Conservation (phyloP, 1,140 invertebrate genomes). For the Daktulosphaira vitifoliae region DNA sequence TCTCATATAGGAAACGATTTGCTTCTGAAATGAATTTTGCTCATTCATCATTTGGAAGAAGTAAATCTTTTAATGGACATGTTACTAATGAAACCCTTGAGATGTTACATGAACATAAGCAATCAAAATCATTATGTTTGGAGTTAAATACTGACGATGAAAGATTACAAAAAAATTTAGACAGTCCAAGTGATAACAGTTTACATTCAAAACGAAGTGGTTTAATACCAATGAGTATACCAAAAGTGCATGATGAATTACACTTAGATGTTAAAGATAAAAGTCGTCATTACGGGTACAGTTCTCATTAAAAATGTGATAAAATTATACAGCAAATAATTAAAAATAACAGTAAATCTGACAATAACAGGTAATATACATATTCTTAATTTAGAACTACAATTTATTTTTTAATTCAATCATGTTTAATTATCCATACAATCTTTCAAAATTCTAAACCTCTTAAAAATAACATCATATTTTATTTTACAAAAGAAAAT, state of each 20-base stretch:
- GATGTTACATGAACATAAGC: slow-evolving; percentile 14
- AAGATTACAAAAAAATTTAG: slow-evolving; percentile 14
- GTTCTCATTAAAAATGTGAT: slow-evolving; percentile 22
- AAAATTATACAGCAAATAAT: slow-evolving; percentile 26
- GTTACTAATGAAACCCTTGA: slow-evolving; percentile 5
- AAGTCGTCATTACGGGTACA: slow-evolving; percentile 23
- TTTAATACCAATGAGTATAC: slow-evolving; percentile 26
- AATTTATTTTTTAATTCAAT: too few species aligned
- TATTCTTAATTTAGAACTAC: too few species aligned
- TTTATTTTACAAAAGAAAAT: background rate
- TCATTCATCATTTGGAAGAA: slow-evolving; percentile 20
- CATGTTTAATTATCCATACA: too few species aligned
- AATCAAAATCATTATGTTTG: slow-evolving; percentile 23
- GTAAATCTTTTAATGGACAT: slow-evolving; percentile 24
- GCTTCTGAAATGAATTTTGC: slow-evolving; percentile 22
- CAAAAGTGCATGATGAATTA: slow-evolving; percentile 21
- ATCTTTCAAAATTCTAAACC: background rate
- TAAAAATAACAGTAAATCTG: slow-evolving; percentile 7
- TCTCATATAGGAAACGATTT: slow-evolving; percentile 15
- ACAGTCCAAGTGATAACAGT: slow-evolving; percentile 30
- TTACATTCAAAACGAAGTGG: slow-evolving; percentile 15
- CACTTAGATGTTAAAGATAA: slow-evolving; percentile 18
- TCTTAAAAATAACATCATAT: background rate
- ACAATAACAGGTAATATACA: slow-evolving; percentile 4
- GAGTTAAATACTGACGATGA: slow-evolving; percentile 23